These are phyloP conservation scores for Rhizoglyphus robini DNA, from an alignment of 1,140 invertebrate genomes.

Conservation along the genomic window DNA sequence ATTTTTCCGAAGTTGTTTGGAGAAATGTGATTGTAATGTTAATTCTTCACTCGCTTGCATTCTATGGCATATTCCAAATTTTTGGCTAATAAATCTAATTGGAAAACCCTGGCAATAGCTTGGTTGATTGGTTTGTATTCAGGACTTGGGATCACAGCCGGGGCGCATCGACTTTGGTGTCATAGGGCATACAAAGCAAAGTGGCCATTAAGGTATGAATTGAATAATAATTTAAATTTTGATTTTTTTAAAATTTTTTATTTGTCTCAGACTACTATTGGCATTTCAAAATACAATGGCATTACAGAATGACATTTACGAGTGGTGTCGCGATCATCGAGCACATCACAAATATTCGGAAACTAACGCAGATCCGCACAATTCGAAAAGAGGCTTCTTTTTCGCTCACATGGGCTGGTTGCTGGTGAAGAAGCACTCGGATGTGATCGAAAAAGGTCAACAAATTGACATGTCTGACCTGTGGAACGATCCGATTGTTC, in stretches of 20 bases:
- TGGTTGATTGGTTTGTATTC: conserved; percentile 18
- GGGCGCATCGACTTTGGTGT: conserved; percentile 42
- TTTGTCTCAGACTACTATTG: conserved; percentile 17
- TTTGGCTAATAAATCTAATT: conserved; percentile 50
- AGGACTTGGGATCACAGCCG: too few species aligned
- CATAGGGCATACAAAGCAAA: conserved; percentile 44
- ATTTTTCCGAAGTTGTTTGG: conserved; percentile 39
- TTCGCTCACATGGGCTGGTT: conserved; percentile 92
- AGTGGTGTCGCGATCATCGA: conserved; percentile 85
- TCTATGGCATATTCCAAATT: too few species aligned
- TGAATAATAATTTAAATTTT: not conserved
- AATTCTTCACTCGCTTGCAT: too few species aligned
- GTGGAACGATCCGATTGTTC: conserved; percentile 12
- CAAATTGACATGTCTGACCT: conserved; percentile 14
- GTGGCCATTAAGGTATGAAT: conserved; percentile 31
- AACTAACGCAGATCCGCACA: too few species aligned
- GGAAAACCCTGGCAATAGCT: conserved; percentile 48
- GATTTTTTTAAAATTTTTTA: not conserved
- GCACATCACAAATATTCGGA: conserved; percentile 92
- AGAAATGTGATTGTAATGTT: conserved; percentile 39
- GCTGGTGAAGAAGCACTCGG: conserved; percentile 70
- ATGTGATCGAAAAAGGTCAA: conserved; percentile 32
- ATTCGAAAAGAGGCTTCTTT: conserved; percentile 85
- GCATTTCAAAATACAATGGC: conserved; percentile 24
- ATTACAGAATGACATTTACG: conserved; percentile 70